phyloP scores from a whole-genome alignment of 2,797 vertebrate species.

The Salarias fasciatus region DNA sequence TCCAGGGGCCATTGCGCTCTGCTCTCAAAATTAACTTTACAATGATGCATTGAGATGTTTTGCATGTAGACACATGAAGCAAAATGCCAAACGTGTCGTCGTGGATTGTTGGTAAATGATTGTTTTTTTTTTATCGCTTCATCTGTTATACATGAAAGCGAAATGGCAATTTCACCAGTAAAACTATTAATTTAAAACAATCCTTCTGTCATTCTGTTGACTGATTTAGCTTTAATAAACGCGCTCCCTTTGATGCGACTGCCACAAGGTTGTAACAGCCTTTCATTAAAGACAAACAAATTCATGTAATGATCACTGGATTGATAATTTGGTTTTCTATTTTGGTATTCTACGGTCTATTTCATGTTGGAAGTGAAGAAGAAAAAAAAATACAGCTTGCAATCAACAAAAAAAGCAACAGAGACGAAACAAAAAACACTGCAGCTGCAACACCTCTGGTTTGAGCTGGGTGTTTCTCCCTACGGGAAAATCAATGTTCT shows the following conservation, averaged over 20 bases:
- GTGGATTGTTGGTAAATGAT: slow-evolving; percentile 53
- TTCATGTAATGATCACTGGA: slow-evolving; percentile 16
- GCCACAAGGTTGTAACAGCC: slow-evolving; percentile 11
- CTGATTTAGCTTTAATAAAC: slow-evolving; percentile 44
- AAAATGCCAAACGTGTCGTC: slow-evolving; percentile 57
- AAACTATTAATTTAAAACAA: slow-evolving; percentile 27
- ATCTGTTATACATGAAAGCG: slow-evolving; percentile 52
- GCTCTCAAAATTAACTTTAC: slow-evolving; percentile 62
- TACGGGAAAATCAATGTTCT: slow-evolving; percentile 8
- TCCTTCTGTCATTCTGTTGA: slow-evolving; percentile 41
- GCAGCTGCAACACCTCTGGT: slow-evolving; percentile 6
- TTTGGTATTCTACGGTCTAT: neutral
- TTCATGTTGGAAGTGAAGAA: neutral
- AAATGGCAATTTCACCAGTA: slow-evolving; percentile 43
- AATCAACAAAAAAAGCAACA: no score
- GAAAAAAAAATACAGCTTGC: neutral
- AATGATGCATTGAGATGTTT: slow-evolving; percentile 58
- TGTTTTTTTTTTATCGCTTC: slow-evolving; percentile 49
- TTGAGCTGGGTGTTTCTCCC: neutral
- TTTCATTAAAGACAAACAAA: slow-evolving; percentile 25
- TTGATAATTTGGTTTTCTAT: slow-evolving; percentile 33
- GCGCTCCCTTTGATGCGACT: slow-evolving; percentile 24
- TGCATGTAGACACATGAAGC: slow-evolving; percentile 46
- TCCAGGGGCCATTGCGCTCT: slow-evolving; percentile 37
- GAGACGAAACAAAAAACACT: neutral